phyloP scores from a whole-genome alignment of 2,113 vertebrate genomes.

The Acrocephalus kingi region DNA sequence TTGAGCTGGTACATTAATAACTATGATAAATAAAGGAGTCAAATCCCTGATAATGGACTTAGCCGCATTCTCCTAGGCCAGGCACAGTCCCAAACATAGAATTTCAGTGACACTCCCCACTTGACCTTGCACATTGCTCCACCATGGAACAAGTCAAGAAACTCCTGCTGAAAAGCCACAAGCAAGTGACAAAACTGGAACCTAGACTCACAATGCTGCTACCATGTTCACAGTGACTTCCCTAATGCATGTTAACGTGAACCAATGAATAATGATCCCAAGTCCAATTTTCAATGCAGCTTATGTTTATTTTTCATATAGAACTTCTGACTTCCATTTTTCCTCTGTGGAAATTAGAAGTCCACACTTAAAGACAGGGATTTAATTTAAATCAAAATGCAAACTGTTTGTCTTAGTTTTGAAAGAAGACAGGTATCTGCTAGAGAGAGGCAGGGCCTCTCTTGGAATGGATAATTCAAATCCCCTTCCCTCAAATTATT shows the following conservation, averaged over 20 bases:
- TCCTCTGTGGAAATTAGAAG: neutral
- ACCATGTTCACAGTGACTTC: neutral
- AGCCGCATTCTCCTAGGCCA: neutral
- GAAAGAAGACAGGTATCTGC: no score
- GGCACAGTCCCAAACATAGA: neutral
- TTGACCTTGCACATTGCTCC: neutral
- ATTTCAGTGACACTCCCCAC: neutral
- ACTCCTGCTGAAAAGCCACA: neutral
- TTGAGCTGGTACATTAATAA: constrained; percentile 1
- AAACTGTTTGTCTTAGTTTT: no score
- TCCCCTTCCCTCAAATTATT: no score
- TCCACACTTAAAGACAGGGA: neutral
- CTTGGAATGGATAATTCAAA: no score
- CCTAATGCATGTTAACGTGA: neutral
- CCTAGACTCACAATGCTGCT: neutral
- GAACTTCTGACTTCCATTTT: neutral
- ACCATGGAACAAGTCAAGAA: neutral
- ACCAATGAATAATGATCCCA: neutral
- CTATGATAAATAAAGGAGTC: neutral
- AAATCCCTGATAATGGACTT: neutral
- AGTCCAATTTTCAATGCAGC: neutral
- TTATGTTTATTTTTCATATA: neutral
- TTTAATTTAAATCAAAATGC: neutral
- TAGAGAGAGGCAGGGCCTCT: no score
- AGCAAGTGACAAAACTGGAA: neutral